Percentiles rank a stretch among this genome's conserved stretches.
Conservation (phyloP, 2,113 vertebrate species). For the Phrynosoma blainvillii region DNA sequence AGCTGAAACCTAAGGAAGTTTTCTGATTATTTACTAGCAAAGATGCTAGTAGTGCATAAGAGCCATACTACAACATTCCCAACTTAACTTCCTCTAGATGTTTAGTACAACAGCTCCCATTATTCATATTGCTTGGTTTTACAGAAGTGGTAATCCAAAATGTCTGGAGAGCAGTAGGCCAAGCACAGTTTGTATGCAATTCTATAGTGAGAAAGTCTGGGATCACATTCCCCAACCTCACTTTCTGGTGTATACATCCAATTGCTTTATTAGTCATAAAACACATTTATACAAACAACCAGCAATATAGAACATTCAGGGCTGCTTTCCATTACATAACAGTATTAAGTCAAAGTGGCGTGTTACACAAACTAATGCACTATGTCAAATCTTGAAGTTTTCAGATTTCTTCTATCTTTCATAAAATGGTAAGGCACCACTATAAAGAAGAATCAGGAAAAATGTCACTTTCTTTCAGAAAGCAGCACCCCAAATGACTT, state of each 20-base stretch:
- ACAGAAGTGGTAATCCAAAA: not conserved
- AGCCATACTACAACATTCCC: not conserved
- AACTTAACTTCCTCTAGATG: not conserved
- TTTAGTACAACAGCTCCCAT: not conserved
- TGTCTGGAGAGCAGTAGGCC: not conserved
- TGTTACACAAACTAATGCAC: not conserved
- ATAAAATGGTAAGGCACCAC: not conserved
- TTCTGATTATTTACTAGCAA: not conserved
- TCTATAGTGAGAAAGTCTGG: not conserved
- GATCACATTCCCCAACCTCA: too few species aligned
- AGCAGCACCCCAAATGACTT: slow-evolving; percentile 23
- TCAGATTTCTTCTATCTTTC: not conserved
- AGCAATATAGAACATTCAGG: not conserved
- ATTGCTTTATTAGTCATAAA: not conserved
- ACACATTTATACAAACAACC: not conserved
- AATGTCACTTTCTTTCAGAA: slow-evolving; percentile 14
- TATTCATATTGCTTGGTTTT: not conserved
- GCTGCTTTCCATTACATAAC: not conserved
- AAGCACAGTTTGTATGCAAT: not conserved
- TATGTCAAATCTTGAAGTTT: not conserved
- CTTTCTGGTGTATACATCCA: not conserved
- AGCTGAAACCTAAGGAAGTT: not conserved
- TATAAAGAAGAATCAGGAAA: not conserved
- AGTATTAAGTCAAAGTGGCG: not conserved
- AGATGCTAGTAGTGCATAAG: not conserved